Evolutionary conservation across 2,113 vertebrate species (phyloP).

Genomic region (Pipa parva): DNA sequence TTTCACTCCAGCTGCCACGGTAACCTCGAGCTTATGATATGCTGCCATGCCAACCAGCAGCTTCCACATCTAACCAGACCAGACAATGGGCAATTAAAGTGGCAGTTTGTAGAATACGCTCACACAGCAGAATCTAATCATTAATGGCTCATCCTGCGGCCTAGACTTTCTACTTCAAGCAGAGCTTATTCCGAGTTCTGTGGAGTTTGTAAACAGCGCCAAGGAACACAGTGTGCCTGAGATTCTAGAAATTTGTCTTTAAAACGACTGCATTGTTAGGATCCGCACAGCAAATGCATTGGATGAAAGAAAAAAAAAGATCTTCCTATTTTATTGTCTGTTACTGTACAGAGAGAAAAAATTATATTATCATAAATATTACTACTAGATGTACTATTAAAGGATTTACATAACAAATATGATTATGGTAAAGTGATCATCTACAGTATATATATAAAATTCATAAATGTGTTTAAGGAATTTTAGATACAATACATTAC

Average conservation of each 20-base stretch:
- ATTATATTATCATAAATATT: slow-evolving; percentile 4
- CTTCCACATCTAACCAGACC: not conserved
- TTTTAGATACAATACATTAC: no score
- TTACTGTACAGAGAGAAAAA: slow-evolving; percentile 2
- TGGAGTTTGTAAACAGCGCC: slow-evolving; percentile 7
- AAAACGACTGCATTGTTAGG: slow-evolving; percentile 7
- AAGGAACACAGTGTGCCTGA: not conserved
- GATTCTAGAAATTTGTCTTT: not conserved
- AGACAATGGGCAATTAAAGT: slow-evolving; percentile 14
- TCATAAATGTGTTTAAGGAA: no score
- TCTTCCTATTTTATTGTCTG: no score
- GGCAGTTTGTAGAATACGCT: slow-evolving; percentile 11
- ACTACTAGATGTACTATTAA: no score
- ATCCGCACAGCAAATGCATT: not conserved
- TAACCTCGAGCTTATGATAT: not conserved
- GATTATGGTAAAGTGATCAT: no score
- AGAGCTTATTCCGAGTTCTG: slow-evolving; percentile 17
- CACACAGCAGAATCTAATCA: slow-evolving; percentile 23
- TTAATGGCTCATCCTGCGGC: slow-evolving; percentile 15
- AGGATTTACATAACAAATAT: no score
- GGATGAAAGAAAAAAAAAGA: not conserved
- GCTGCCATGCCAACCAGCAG: slow-evolving; percentile 4
- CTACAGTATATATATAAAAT: no score
- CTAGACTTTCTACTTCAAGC: slow-evolving; percentile 1
- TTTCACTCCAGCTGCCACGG: slow-evolving; percentile 9